Base-by-base conservation (phyloP, 2,888 invertebrate species). In the Drosophila melanosoma region DNA sequence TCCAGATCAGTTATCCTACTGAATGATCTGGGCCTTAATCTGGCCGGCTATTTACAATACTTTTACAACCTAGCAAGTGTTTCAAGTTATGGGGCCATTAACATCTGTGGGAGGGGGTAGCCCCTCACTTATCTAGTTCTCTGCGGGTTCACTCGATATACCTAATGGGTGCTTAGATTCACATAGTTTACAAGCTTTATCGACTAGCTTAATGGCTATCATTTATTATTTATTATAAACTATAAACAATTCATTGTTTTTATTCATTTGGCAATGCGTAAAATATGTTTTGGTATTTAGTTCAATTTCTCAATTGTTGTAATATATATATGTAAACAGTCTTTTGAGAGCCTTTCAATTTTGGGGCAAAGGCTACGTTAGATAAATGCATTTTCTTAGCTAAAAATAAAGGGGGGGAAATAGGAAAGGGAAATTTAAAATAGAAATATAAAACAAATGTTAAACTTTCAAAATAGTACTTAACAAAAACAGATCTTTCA, bases 31-130 rank as follows among this genome's bases (percentile, higher is more conserved):
- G 42, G 66, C 52, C 51, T 53, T 45, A 49, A 42, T 67, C 63
- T 26, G 26, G 70, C 74, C 60, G 79, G 72, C 83, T 88, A 82
- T 90, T 68, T 88, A 88, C 89, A 90, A 23, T 53, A 66, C 71
- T 75, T 74, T 77, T 91, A 91, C 91, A 91, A 91, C 91, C 91
- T 91, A 81, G 80, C 76, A 80, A 91, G 91, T 91, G 91, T 79
- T 58, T 76, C 60, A 42, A 68, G 48, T 23, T 40, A 53, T 53
- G 69, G 81, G 49, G 57, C 78, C 73, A 74, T 75, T 74, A 61
- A 75, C 74, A 80, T 53, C 61, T 54, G 67, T 59, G 59, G 10
- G 10, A 53, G 66, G 67, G 60, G 59, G 11, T 12, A 58, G 66
- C 79, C 83, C 87, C 65, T 48, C 53, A 52, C 57, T 42, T 69